phyloP scores from a whole-genome alignment of 2,797 vertebrate genomes.

The Sebastes diaconus region DNA sequence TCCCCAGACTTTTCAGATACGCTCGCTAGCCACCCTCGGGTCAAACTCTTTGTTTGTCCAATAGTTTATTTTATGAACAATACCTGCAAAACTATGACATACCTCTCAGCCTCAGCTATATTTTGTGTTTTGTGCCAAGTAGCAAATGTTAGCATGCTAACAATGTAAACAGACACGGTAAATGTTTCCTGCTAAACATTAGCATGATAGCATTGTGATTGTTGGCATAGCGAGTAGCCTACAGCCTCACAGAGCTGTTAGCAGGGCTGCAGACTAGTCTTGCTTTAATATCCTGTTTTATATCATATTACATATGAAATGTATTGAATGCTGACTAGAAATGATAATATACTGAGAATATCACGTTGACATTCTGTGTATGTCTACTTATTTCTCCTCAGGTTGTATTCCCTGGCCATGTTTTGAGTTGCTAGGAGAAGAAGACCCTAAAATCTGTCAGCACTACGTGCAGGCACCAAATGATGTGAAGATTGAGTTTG shows the following conservation, averaged over 20 bases:
- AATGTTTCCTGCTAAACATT: neutral
- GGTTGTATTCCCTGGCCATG: slow-evolving; percentile 84
- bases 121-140: neutral
- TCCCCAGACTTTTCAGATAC: neutral
- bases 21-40: neutral
- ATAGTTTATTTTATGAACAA: neutral
- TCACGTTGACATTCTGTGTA: neutral
- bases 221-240: neutral
- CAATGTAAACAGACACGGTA: neutral
- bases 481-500: slow-evolving; percentile 72
- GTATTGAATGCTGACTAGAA: neutral
- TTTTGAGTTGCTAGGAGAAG: slow-evolving; percentile 66
- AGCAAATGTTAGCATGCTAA: neutral
- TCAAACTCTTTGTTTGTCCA: neutral
- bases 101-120: neutral
- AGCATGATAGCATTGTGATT: neutral
- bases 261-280: neutral
- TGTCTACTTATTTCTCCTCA: slow-evolving; percentile 28
- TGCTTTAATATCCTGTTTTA: neutral
- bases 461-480: slow-evolving; percentile 80
- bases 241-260: neutral
- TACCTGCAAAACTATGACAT: neutral
- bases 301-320: neutral
- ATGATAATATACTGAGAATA: neutral
- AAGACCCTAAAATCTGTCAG: slow-evolving; percentile 71